Conservation (phyloP, 2,888 invertebrate genomes). For the Chaitophorus viminalis region DNA sequence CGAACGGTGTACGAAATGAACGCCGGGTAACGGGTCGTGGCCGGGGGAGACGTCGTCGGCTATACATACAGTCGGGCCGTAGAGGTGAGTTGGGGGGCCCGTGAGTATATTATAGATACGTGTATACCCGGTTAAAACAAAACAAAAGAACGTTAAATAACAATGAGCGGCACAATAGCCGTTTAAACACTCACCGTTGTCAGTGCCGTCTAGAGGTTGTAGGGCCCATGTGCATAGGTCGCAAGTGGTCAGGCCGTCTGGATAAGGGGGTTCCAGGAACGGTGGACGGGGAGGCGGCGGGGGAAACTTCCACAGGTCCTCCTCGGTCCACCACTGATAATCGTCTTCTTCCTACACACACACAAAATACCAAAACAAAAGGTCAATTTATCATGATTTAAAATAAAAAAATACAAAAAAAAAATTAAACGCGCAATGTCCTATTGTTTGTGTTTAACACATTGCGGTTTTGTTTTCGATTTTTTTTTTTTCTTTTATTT, state of each 20-base stretch:
- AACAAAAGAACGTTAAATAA: slow-evolving; percentile 49
- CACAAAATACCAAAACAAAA: slow-evolving; percentile 59
- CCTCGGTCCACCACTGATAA: slow-evolving; percentile 62
- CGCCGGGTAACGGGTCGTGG: neutral
- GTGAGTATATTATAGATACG: neutral
- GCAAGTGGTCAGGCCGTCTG: slow-evolving; percentile 78
- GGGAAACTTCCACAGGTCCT: slow-evolving; percentile 63
- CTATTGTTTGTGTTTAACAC: slow-evolving; percentile 59
- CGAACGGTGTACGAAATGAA: neutral
- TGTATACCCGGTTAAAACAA: slow-evolving; percentile 8
- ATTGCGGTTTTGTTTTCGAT: slow-evolving; percentile 44
- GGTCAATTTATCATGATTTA: slow-evolving; percentile 60
- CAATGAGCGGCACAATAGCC: slow-evolving; percentile 47
- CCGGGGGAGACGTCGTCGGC: neutral
- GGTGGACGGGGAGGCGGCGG: slow-evolving; percentile 64
- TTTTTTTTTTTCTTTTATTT: slow-evolving; percentile 29
- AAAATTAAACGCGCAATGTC: slow-evolving; percentile 32
- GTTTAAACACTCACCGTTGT: slow-evolving; percentile 61
- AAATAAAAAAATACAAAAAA: slow-evolving; percentile 22
- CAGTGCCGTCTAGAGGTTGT: slow-evolving; percentile 61
- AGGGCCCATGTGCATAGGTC: slow-evolving; percentile 79
- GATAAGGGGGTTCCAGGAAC: slow-evolving; percentile 64
- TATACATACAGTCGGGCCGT: neutral
- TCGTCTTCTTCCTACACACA: slow-evolving; percentile 61
- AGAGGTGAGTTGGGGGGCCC: no score